Evolutionary conservation across 2,888 invertebrate species (phyloP).

Genomic region (Limnephilus auricula): DNA sequence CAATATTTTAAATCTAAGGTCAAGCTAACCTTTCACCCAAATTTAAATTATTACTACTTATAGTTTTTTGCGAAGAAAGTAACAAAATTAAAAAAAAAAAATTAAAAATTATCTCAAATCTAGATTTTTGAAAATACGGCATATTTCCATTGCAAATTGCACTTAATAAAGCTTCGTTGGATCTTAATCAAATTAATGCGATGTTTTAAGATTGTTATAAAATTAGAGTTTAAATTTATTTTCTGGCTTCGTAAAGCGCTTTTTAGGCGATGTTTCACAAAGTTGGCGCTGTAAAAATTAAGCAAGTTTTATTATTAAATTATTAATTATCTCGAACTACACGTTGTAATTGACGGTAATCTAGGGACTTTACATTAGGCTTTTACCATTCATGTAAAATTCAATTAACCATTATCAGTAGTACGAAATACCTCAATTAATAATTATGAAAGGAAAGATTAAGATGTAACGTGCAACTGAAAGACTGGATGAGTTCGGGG

Average conservation of each 20-base stretch:
- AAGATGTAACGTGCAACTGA: background rate
- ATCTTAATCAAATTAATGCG: too few species aligned
- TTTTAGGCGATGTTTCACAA: background rate
- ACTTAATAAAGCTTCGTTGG: too few species aligned
- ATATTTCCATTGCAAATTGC: too few species aligned
- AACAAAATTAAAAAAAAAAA: too few species aligned
- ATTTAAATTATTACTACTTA: too few species aligned
- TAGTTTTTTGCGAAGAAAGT: too few species aligned
- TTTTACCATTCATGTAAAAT: background rate
- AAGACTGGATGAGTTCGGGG: background rate
- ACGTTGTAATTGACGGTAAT: background rate
- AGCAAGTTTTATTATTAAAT: background rate
- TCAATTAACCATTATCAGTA: background rate
- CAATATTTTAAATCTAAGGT: too few species aligned
- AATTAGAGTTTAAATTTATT: background rate
- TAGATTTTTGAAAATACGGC: too few species aligned
- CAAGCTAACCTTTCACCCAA: too few species aligned
- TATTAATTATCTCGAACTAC: background rate
- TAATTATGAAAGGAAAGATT: background rate
- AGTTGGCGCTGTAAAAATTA: background rate
- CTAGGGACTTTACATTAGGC: background rate
- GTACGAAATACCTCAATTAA: background rate
- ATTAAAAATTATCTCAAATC: too few species aligned
- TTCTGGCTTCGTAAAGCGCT: background rate
- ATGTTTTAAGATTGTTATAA: too few species aligned